phyloP scores from a whole-genome alignment of 1,140 invertebrate genomes.

The Onthophagus taurus region DNA sequence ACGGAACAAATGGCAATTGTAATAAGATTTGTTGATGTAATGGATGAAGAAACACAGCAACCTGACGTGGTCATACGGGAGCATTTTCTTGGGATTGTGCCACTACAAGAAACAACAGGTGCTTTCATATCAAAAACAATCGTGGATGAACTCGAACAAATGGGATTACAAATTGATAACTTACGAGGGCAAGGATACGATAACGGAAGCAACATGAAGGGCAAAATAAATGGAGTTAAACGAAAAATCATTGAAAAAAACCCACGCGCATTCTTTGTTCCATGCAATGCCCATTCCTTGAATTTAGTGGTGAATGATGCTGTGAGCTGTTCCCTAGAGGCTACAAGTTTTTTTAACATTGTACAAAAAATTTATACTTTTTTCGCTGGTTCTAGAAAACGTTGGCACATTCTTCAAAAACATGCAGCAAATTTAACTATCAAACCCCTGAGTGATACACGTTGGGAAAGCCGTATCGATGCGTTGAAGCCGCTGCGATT shows the following conservation, averaged over 20 bases:
- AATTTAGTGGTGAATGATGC: slow-evolving; percentile 21
- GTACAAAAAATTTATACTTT: slow-evolving; percentile 28
- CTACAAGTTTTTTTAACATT: slow-evolving; percentile 22
- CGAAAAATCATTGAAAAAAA: slow-evolving; percentile 14
- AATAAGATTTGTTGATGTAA: no score
- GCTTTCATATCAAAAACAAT: no score
- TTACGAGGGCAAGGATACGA: slow-evolving; percentile 30
- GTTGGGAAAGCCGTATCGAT: slow-evolving; percentile 28
- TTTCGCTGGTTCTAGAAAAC: slow-evolving; percentile 27
- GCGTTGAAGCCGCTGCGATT: slow-evolving; percentile 22
- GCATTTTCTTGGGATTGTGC: no score
- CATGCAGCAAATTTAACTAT: slow-evolving; percentile 24
- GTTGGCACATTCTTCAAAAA: slow-evolving; percentile 26
- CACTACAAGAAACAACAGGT: no score
- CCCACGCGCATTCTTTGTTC: slow-evolving; percentile 14
- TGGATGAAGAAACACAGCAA: no score
- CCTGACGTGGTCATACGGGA: no score
- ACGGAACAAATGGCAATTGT: no score
- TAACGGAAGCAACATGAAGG: slow-evolving; percentile 30
- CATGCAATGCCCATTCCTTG: slow-evolving; percentile 19
- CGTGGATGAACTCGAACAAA: no score
- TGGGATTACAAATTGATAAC: no score
- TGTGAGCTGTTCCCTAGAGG: slow-evolving; percentile 5
- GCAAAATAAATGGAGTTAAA: slow-evolving; percentile 16
- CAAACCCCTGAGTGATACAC: slow-evolving; percentile 29